phyloP scores from a whole-genome alignment of 1,140 invertebrate genomes.

The Mya arenaria region DNA sequence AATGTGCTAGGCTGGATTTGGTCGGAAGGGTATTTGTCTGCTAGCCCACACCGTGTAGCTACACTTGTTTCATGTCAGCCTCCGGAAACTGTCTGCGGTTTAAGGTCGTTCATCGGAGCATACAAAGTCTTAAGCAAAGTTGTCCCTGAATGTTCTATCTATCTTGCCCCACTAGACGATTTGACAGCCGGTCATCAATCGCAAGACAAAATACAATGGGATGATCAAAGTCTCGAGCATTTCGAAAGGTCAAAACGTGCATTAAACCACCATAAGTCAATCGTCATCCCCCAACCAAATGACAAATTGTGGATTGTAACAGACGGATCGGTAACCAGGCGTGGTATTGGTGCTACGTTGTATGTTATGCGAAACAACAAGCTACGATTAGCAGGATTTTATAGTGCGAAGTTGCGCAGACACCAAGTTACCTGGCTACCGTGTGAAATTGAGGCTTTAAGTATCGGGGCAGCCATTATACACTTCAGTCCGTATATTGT shows the following conservation, averaged over 20 bases:
- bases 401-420: constrained; percentile 46
- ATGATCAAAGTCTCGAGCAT: not conserved
- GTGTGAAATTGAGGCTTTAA: constrained; percentile 55
- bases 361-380: constrained; percentile 44
- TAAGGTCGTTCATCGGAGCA: constrained; percentile 57
- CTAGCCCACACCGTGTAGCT: constrained; percentile 50
- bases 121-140: constrained; percentile 55
- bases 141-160: constrained; percentile 27
- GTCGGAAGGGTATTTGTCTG: constrained; percentile 37
- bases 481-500: constrained; percentile 56
- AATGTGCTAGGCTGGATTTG: constrained; percentile 57
- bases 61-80: constrained; percentile 15
- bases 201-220: constrained; percentile 36
- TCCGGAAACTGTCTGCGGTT: constrained; percentile 38
- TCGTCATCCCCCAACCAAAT: not conserved
- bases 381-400: constrained; percentile 41
- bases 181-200: not conserved
- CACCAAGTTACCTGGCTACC: constrained; percentile 54
- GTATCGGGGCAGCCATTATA: constrained; percentile 33
- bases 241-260: constrained; percentile 22
- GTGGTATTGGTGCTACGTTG: constrained; percentile 46
- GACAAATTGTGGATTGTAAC: constrained; percentile 6
- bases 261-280: not conserved
- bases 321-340: constrained; percentile 41
- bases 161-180: constrained; percentile 7